Evolutionary conservation across 2,113 vertebrate species (phyloP).

Genomic region (Daphoenositta chrysoptera): DNA sequence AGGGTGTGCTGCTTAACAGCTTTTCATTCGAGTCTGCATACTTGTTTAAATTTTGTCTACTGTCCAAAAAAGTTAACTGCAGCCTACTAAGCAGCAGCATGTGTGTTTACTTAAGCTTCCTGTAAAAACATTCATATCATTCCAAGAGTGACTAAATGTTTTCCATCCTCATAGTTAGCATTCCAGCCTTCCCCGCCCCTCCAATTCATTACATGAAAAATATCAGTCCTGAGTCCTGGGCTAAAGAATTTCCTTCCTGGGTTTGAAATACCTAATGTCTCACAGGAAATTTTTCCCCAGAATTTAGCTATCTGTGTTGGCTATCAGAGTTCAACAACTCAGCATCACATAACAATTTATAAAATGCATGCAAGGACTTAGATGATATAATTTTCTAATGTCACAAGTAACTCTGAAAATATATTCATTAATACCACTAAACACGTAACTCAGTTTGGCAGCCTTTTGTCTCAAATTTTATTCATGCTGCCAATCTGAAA

Average conservation of each 20-base stretch:
- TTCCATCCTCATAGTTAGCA: conserved; percentile 82
- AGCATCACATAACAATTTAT: not conserved
- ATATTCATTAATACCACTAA: not conserved
- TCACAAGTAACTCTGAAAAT: not conserved
- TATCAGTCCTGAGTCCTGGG: conserved; percentile 56
- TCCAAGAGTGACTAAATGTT: conserved; percentile 86
- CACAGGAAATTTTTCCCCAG: not conserved
- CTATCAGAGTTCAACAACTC: not conserved
- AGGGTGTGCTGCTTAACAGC: conserved; percentile 71
- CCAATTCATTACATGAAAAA: conserved; percentile 79
- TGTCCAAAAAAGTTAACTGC: conserved; percentile 76
- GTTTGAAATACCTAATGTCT: conserved; percentile 34
- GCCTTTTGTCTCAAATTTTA: not conserved
- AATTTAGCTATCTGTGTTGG: not conserved
- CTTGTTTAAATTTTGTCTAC: conserved; percentile 74
- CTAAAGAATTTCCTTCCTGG: conserved; percentile 65
- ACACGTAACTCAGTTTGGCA: not conserved
- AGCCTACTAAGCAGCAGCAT: conserved; percentile 73
- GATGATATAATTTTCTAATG: not conserved
- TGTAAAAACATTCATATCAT: conserved; percentile 88
- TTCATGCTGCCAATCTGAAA: not conserved
- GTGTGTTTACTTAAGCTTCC: conserved; percentile 83
- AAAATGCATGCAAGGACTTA: not conserved
- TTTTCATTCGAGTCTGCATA: conserved; percentile 63
- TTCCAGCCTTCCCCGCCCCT: conserved; percentile 72